Evolutionary conservation across 2,888 invertebrate genomes (phyloP), one percentile per base, ranked within the genome.

Genomic region (Hemistola chrysoprasaria): DNA sequence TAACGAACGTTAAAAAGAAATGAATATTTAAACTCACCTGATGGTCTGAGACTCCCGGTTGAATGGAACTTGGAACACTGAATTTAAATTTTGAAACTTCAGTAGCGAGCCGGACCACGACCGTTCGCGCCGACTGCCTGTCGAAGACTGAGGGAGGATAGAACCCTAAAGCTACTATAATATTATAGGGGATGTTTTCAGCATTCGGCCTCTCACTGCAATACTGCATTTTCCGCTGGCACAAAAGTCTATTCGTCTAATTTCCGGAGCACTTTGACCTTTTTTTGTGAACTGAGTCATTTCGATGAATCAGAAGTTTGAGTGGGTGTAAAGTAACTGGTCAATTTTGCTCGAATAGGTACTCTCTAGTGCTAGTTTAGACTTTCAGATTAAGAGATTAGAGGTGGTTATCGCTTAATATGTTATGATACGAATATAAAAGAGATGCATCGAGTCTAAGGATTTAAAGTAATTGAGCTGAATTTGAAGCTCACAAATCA

Each of bases 231-330:
- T 55, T 52, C 9, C 38, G 34, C 48, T 43, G 37, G 47, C 41
- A 61, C 65, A 66, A 66, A 59, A 71, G 53, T 57, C 48, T 59
- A 63, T 69, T 68, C 54, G 49, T 64, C 51, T 68, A 71, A 71
- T 73, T 65, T 65, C 63, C 64, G 62, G 47, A 59, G 56, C 62
- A 59, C 56, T 67, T 71, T 73, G 68, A 71, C 71, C 74, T 75
- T 75, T 64, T 65, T 61, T 55, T 55, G 50, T 56, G 61, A 57
- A 56, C 47, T 57, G 50, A 62, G 59, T 64, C 62, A 63, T 62
- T 60, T 53, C 57, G 54, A 62, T 59, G 64, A 59, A 57, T 49
- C 50, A 54, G 46, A 48, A 47, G 47, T 28, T 45, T 39, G 40
- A 39, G 29, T 26, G 40, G 11, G 31, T 29, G 42, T 24, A 28